A percentile compares a stretch with the other conserved stretches of the same genome.
Conservation (phyloP, 2,888 invertebrate genomes). For the Rugalucina vietnamica region DNA sequence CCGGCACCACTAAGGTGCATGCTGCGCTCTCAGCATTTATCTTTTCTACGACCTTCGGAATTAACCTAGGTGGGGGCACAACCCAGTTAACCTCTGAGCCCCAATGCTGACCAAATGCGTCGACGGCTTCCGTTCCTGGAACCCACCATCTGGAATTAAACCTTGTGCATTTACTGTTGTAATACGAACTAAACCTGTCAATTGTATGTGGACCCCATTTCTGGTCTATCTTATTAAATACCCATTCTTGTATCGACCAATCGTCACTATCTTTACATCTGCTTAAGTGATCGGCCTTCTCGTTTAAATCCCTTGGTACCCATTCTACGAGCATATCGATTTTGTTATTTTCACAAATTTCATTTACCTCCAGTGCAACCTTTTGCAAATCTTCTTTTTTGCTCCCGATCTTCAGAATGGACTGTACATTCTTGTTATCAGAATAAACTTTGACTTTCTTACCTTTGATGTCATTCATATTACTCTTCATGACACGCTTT, state of each 20-base stretch:
- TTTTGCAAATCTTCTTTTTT: neutral
- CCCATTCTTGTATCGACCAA: neutral
- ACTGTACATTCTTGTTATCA: conserved; percentile 21
- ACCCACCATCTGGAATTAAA: conserved; percentile 10
- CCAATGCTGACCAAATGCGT: neutral
- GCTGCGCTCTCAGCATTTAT: neutral
- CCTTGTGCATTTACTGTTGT: neutral
- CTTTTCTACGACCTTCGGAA: neutral
- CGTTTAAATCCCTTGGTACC: conserved; percentile 9
- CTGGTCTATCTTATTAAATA: neutral
- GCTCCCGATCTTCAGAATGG: neutral
- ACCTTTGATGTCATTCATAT: conserved; percentile 3
- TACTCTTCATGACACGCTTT: neutral
- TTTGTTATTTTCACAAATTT: neutral
- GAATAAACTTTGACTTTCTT: conserved; percentile 3
- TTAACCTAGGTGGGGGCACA: conserved; percentile 9
- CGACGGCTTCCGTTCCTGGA: neutral
- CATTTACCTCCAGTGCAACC: neutral
- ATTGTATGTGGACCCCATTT: neutral
- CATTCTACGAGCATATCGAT: neutral
- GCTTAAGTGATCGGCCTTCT: neutral
- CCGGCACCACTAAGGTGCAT: neutral
- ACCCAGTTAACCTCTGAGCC: neutral
- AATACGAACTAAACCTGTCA: neutral
- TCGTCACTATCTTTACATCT: conserved; percentile 7